These are phyloP conservation scores for Bradysia coprophila DNA, from an alignment of 1,140 invertebrate genomes.

Conservation along the genomic window DNA sequence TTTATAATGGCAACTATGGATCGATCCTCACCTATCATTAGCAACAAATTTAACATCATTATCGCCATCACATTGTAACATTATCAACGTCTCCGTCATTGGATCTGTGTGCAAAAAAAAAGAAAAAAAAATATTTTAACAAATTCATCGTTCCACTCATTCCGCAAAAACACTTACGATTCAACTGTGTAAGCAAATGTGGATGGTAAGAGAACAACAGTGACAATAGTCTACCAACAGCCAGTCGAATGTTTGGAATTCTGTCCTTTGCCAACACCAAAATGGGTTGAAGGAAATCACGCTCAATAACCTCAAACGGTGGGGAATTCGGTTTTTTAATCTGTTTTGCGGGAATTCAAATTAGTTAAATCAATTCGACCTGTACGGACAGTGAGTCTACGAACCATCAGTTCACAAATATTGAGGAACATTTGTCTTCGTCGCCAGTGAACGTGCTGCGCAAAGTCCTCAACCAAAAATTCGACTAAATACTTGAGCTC, in stretches of 20 bases:
- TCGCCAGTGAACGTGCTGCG: too few species aligned
- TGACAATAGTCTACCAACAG: constrained; percentile 1
- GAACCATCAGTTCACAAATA: too few species aligned
- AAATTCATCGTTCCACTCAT: neutral
- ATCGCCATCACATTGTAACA: neutral
- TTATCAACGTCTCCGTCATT: neutral
- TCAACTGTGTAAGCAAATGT: neutral
- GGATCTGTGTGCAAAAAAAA: neutral
- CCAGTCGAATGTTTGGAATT: constrained; percentile 3
- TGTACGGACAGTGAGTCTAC: too few species aligned
- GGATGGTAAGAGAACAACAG: neutral
- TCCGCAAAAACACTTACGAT: neutral
- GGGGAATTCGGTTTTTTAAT: neutral
- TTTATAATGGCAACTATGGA: too few species aligned
- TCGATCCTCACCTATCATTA: too few species aligned
- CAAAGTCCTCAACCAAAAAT: too few species aligned
- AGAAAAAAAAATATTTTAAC: neutral
- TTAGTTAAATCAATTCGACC: neutral
- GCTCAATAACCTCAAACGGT: neutral
- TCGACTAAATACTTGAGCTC: too few species aligned
- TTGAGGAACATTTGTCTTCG: too few species aligned
- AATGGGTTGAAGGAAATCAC: neutral
- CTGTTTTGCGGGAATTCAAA: neutral
- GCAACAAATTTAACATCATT: too few species aligned
- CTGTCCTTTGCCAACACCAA: neutral